phyloP scores from a whole-genome alignment of 2,888 invertebrate genomes.

The Keiferia lycopersicella region DNA sequence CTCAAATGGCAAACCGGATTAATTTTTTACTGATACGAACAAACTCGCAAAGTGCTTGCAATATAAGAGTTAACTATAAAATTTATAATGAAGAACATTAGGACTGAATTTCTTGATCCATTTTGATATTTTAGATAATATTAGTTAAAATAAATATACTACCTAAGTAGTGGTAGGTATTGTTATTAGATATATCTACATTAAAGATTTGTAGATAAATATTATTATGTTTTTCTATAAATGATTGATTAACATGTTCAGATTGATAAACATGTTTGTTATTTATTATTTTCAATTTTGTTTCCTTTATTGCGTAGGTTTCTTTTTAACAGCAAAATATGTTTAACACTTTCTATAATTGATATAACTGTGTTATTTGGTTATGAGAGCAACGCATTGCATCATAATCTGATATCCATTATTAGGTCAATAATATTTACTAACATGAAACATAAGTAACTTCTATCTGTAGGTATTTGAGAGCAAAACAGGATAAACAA shows the following conservation, averaged over 20 bases:
- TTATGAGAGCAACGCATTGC: background rate
- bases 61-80: too few species aligned
- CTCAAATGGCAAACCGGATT: background rate
- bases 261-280: background rate
- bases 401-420: background rate
- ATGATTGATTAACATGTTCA: background rate
- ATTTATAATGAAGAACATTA: too few species aligned
- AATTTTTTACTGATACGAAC: too few species aligned
- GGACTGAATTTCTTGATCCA: too few species aligned
- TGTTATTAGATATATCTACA: too few species aligned
- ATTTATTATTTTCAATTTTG: too few species aligned
- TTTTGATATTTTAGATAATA: too few species aligned
- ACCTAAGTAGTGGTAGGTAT: too few species aligned
- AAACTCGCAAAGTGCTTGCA: too few species aligned
- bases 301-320: background rate
- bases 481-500: background rate
- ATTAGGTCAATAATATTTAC: slow-evolving; percentile 12
- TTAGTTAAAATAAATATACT: too few species aligned
- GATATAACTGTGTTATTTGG: background rate
- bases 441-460: background rate
- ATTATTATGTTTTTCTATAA: background rate
- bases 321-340: background rate
- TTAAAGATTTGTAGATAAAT: too few species aligned
- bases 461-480: background rate
- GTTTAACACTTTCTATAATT: background rate